Percentiles rank a stretch among this genome's conserved stretches.
These are phyloP conservation scores for Xylota segnis DNA, from an alignment of 2,888 invertebrate species.

Conservation along the genomic window DNA sequence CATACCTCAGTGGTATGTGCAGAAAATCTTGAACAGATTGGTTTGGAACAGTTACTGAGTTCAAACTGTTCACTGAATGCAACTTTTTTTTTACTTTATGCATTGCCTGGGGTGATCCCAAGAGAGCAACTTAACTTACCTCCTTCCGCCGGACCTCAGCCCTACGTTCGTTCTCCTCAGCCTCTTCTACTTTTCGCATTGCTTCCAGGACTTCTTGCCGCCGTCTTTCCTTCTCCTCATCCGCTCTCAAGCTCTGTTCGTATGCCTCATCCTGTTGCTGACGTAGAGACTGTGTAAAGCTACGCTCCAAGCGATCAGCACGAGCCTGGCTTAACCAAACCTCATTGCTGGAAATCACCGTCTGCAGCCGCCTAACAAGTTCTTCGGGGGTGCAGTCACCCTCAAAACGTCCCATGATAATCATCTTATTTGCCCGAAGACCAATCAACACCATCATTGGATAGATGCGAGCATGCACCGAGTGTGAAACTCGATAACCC, in stretches of 20 bases:
- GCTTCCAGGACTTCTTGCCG: constrained; percentile 87
- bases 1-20: too few species aligned
- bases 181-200: constrained; percentile 85
- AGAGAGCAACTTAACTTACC: constrained; percentile 77
- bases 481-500: constrained; percentile 96
- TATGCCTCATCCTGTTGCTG: constrained; percentile 98
- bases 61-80: too few species aligned
- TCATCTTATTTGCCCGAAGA: constrained; percentile 95
- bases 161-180: constrained; percentile 85
- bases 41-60: too few species aligned
- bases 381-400: constrained; percentile 91
- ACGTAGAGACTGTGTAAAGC: constrained; percentile 93
- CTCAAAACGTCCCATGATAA: constrained; percentile 95
- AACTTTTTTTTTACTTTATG: too few species aligned
- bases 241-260: constrained; percentile 94
- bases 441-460: constrained; percentile 96
- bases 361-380: constrained; percentile 89
- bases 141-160: constrained; percentile 86
- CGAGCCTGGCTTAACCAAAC: constrained; percentile 93
- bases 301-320: constrained; percentile 93
- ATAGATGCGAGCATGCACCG: constrained; percentile 92
- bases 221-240: constrained; percentile 96
- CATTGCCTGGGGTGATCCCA: too few species aligned
- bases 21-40: too few species aligned
- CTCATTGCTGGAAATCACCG: constrained; percentile 94